A percentile compares a stretch with the other conserved stretches of the same genome.
Evolutionary conservation across 2,113 vertebrate species (phyloP).

Genomic region (Centropristis striata): DNA sequence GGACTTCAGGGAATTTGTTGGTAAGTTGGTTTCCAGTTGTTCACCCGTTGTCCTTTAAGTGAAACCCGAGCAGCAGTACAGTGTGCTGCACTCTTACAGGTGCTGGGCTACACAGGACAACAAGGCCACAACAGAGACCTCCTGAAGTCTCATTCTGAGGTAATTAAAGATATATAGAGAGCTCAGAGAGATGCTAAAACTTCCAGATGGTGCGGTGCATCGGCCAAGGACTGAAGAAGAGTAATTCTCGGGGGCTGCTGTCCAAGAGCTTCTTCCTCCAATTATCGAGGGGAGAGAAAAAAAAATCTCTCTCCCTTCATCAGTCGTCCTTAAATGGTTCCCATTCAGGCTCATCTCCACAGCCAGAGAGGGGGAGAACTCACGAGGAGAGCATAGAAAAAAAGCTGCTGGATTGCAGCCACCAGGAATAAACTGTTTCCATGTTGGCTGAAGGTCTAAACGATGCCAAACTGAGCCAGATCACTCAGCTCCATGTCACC

Average conservation of each 20-base stretch:
- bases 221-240: background rate
- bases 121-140: background rate
- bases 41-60: background rate
- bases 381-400: conserved; percentile 5
- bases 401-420: conserved; percentile 43
- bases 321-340: background rate
- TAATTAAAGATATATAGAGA: background rate
- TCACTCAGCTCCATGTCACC: conserved; percentile 92
- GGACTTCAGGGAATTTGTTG: background rate
- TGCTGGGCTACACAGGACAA: conserved; percentile 7
- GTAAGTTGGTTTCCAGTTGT: background rate
- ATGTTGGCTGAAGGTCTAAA: conserved; percentile 73
- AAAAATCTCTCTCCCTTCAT: background rate
- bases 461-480: conserved; percentile 91
- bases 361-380: background rate
- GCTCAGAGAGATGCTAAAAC: conserved; percentile 26
- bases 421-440: conserved; percentile 25
- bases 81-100: conserved; percentile 40
- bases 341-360: background rate
- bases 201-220: background rate
- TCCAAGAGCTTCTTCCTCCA: conserved; percentile 34
- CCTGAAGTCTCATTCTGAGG: conserved; percentile 12
- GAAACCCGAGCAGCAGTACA: conserved; percentile 31
- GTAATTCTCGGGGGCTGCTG: conserved; percentile 35
- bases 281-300: background rate